Conservation (phyloP, 2,888 invertebrate genomes). For the Sceliomorpha sp. region DNA sequence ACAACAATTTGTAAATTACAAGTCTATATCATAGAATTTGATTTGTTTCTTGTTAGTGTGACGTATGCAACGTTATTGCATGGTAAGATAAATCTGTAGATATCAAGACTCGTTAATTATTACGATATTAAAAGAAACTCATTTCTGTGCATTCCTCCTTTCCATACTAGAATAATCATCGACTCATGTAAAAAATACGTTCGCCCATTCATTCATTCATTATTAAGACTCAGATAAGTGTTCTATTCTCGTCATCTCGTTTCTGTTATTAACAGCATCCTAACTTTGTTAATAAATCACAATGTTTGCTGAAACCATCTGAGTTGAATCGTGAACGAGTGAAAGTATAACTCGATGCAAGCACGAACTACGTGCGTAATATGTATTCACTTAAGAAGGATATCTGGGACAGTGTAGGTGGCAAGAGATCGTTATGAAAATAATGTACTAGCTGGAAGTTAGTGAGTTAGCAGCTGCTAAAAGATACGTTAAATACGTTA, state of each 20-base stretch:
- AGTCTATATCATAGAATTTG: too few relatives aligned
- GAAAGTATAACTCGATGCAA: constrained; percentile 56
- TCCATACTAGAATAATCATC: constrained; percentile 12
- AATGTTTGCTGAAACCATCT: constrained; percentile 13
- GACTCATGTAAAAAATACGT: constrained; percentile 10
- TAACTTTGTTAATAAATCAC: constrained; percentile 33
- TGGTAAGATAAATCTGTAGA: too few relatives aligned
- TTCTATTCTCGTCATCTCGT: constrained; percentile 4
- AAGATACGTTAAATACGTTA: constrained; percentile 8
- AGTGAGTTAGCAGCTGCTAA: constrained; percentile 3
- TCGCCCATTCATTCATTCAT: constrained; percentile 19
- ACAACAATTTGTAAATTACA: too few relatives aligned
- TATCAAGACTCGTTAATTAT: too few relatives aligned
- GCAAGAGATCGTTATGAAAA: constrained; percentile 38
- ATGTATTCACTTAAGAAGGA: constrained; percentile 27
- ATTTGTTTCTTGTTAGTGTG: too few relatives aligned
- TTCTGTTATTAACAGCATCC: constrained; percentile 27
- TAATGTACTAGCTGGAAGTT: constrained; percentile 5
- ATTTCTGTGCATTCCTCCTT: constrained; percentile 8
- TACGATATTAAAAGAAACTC: constrained; percentile 9
- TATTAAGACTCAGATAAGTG: constrained; percentile 16
- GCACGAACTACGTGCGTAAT: constrained; percentile 54
- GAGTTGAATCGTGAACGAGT: constrained; percentile 28
- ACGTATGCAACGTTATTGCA: too few relatives aligned
- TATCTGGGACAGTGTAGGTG: constrained; percentile 54